Conservation (phyloP, 2,797 vertebrate genomes). For the Paedocypris micromegethes region DNA sequence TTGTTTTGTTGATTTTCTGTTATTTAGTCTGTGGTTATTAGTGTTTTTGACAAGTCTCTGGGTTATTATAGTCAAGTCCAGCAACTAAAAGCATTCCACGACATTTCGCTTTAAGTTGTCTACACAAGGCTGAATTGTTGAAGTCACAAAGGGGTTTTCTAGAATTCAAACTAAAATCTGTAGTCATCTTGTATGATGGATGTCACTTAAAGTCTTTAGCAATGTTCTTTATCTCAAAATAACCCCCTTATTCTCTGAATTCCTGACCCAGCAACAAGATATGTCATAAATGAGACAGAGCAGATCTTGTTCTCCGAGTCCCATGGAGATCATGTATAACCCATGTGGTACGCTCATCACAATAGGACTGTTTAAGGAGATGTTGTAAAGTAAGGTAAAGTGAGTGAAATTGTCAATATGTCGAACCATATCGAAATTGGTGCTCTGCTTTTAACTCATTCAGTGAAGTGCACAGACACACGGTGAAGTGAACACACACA, state of each 20-base stretch:
- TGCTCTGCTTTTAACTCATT: too few relatives aligned
- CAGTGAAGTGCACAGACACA: too few relatives aligned
- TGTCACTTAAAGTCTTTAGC: too few relatives aligned
- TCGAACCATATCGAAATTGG: too few relatives aligned
- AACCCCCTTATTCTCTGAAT: slow-evolving; percentile 1
- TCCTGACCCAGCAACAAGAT: not conserved
- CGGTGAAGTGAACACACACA: too few relatives aligned
- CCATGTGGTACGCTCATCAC: not conserved
- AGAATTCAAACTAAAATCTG: slow-evolving; percentile 4
- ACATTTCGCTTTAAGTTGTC: too few relatives aligned
- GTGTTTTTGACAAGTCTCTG: too few relatives aligned
- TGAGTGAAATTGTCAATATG: not conserved
- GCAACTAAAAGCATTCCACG: too few relatives aligned
- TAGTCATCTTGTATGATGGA: slow-evolving; percentile 10
- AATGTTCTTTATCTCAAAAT: not conserved
- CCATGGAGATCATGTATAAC: slow-evolving; percentile 24
- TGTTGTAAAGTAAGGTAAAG: slow-evolving; percentile 19
- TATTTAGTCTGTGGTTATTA: too few relatives aligned
- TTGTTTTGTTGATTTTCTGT: not conserved
- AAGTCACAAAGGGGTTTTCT: slow-evolving; percentile 4
- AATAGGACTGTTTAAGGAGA: not conserved
- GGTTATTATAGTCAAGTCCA: too few relatives aligned
- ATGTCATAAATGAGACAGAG: slow-evolving; percentile 26
- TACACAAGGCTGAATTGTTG: not conserved
- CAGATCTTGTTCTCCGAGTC: slow-evolving; percentile 3